phyloP scores from a whole-genome alignment of 2,888 invertebrate species.

The Megalurothrips usitatus region DNA sequence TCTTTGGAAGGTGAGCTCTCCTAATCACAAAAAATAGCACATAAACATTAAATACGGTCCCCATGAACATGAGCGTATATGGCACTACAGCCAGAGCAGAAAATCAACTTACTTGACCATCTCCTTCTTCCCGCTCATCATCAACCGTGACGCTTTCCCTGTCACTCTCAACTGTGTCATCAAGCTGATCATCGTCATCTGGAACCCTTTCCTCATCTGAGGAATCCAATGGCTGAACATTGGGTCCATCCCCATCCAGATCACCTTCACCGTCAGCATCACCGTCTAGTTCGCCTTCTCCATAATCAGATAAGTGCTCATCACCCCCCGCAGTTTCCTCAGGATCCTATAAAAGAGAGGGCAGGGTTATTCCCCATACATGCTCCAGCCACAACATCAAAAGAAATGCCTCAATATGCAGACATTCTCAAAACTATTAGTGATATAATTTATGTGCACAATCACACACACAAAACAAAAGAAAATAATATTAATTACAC shows the following conservation, averaged over 20 bases:
- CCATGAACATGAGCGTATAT: constrained; percentile 31
- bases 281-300: constrained; percentile 41
- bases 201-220: constrained; percentile 49
- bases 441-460: background rate
- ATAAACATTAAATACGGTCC: constrained; percentile 33
- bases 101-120: constrained; percentile 56
- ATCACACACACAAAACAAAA: background rate
- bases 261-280: constrained; percentile 35
- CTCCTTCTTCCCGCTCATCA: constrained; percentile 64
- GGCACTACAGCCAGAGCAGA: background rate
- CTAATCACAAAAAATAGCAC: constrained; percentile 39
- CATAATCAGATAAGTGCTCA: background rate
- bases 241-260: constrained; percentile 36
- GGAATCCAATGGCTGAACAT: constrained; percentile 40
- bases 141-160: constrained; percentile 50
- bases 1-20: constrained; percentile 50
- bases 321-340: background rate
- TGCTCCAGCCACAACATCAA: too few relatives aligned
- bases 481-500: background rate
- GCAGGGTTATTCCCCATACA: too few relatives aligned
- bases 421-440: too few relatives aligned
- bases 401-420: too few relatives aligned
- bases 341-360: background rate
- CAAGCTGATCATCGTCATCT: constrained; percentile 29
- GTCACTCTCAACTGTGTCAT: constrained; percentile 30